A percentile compares a stretch with the other conserved stretches of the same genome.
Evolutionary conservation across 2,888 invertebrate genomes (phyloP).

Genomic region (Habrosyne pyritoides): DNA sequence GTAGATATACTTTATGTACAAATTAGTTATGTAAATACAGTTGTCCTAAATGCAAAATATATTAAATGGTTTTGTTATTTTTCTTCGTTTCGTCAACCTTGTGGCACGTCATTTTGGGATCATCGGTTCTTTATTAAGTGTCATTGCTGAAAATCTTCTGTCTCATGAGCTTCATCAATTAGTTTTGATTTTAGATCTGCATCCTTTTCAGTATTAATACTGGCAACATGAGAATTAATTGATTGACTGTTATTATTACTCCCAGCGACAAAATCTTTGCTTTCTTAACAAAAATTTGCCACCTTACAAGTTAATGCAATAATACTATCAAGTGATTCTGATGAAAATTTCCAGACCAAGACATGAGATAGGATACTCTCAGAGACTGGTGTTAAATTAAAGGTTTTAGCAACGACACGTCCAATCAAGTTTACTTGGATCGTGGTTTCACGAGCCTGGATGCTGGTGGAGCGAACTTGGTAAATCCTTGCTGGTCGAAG

Average conservation of each 20-base stretch:
- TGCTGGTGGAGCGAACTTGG: conserved; percentile 91
- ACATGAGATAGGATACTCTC: too few species aligned
- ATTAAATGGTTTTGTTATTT: conserved; percentile 1
- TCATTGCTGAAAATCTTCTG: not conserved
- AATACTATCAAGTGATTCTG: too few species aligned
- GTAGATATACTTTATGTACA: not conserved
- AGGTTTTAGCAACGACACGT: conserved; percentile 19
- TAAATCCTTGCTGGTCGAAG: conserved; percentile 93
- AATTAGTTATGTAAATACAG: not conserved
- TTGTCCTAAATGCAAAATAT: not conserved
- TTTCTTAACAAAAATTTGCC: too few species aligned
- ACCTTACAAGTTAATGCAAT: too few species aligned
- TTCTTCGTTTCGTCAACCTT: not conserved
- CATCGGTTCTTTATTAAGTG: not conserved
- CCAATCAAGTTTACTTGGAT: conserved; percentile 50
- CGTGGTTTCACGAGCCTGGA: conserved; percentile 90
- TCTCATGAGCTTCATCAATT: not conserved
- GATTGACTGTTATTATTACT: too few species aligned
- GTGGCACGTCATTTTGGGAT: not conserved
- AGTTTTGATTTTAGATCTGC: not conserved
- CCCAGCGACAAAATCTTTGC: too few species aligned
- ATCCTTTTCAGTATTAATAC: not conserved
- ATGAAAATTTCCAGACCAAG: too few species aligned
- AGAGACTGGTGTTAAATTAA: too few species aligned
- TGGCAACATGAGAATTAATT: not conserved